Percentiles rank a stretch among this genome's conserved stretches.
Conservation (phyloP, 2,888 invertebrate species). For the Lithophane socia region DNA sequence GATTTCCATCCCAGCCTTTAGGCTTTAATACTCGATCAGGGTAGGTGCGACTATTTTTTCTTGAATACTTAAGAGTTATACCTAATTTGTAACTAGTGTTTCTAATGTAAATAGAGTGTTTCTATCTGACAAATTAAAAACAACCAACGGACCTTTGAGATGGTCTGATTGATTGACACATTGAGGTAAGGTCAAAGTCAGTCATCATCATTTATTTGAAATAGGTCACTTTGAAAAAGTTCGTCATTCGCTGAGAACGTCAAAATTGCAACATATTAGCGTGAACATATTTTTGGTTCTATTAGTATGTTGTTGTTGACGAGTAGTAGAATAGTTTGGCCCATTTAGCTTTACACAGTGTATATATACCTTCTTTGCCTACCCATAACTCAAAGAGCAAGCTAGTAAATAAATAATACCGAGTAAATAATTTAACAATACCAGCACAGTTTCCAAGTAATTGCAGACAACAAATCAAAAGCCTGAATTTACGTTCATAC, state of each 20-base stretch:
- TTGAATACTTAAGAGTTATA: background rate
- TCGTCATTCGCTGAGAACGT: too few species aligned
- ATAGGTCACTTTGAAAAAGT: background rate
- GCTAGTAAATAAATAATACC: slow-evolving; percentile 6
- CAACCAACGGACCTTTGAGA: background rate
- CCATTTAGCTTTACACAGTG: background rate
- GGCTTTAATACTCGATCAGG: slow-evolving; percentile 9
- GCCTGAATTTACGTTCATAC: slow-evolving; percentile 24
- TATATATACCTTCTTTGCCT: background rate
- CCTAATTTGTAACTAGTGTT: background rate
- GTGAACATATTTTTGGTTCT: too few species aligned
- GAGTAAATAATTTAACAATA: slow-evolving; percentile 17
- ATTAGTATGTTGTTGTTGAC: too few species aligned
- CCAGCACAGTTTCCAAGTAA: slow-evolving; percentile 34
- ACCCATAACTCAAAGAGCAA: background rate
- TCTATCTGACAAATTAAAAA: too few species aligned
- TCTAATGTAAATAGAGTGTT: background rate
- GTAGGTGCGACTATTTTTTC: slow-evolving; percentile 1
- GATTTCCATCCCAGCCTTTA: slow-evolving; percentile 29
- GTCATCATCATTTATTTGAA: too few species aligned
- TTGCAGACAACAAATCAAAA: slow-evolving; percentile 44
- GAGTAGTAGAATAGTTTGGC: too few species aligned
- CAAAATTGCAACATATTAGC: too few species aligned
- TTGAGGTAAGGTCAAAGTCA: too few species aligned
- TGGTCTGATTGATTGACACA: background rate